phyloP scores from a whole-genome alignment of 2,888 invertebrate species.

The Melinopterus prodromus region DNA sequence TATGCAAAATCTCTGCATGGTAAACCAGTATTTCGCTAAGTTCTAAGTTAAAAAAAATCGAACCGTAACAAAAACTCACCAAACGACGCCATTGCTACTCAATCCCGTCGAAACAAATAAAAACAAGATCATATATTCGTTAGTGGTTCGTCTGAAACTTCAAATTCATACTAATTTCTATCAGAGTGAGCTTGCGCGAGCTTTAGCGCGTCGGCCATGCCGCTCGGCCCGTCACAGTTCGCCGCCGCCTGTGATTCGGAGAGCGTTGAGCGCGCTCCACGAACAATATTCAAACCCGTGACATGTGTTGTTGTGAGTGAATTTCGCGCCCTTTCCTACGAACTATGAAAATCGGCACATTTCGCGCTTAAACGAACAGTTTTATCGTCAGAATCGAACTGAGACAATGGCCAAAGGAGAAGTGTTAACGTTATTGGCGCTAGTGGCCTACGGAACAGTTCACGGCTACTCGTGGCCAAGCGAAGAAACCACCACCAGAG shows the following conservation, averaged over 20 bases:
- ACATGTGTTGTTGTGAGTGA: slow-evolving; percentile 12
- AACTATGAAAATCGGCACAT: not conserved
- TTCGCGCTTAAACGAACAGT: not conserved
- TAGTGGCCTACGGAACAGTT: slow-evolving; percentile 46
- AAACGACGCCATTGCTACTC: not conserved
- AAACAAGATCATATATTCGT: not conserved
- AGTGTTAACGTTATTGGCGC: slow-evolving; percentile 38
- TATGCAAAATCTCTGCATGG: too few relatives aligned
- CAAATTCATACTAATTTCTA: slow-evolving; percentile 18
- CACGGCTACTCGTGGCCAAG: slow-evolving; percentile 59
- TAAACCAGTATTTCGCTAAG: too few relatives aligned
- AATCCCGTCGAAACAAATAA: not conserved
- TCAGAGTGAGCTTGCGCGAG: slow-evolving; percentile 38
- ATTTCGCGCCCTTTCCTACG: slow-evolving; percentile 9
- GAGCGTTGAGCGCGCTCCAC: slow-evolving; percentile 46
- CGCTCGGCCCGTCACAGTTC: slow-evolving; percentile 51
- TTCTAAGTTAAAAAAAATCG: too few relatives aligned
- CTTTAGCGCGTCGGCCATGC: slow-evolving; percentile 42
- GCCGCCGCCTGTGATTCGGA: slow-evolving; percentile 53
- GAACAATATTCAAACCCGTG: slow-evolving; percentile 1
- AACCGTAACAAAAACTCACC: not conserved
- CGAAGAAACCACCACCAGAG: slow-evolving; percentile 57
- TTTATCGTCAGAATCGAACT: not conserved
- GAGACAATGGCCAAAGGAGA: slow-evolving; percentile 33
- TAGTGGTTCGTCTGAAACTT: slow-evolving; percentile 16